Evolutionary conservation across 2,888 invertebrate genomes (phyloP), one percentile per base, ranked within the genome.

Genomic region (Trissolcus brochymenae): DNA sequence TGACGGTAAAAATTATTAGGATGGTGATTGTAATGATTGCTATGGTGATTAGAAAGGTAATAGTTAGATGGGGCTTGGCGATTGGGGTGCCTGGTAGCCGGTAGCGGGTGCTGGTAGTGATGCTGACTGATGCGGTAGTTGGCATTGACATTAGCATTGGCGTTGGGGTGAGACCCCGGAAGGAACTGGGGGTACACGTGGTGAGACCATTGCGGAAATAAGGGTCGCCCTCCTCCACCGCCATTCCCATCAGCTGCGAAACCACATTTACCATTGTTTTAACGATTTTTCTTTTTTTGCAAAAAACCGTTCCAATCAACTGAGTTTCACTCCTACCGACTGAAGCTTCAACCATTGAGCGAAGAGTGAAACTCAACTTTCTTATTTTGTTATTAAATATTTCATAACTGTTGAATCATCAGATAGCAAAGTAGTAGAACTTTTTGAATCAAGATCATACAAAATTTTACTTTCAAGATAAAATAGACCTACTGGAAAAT

Each of bases 171-270:
- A 90, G 95, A 94, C 90, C 95, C 95, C 87, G 96, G 96, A 90
- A 96, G 93, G 92, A 96, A 96, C 92, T 96, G 96, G 85, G 96
- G 96, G 91, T 96, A 96, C 88, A 96, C 96, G 92, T 96, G 96
- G 91, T 96, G 96, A 85, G 96, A 96, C 96, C 96, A 96, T 92
- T 96, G 96, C 84, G 96, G 96, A 91, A 96, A 96, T 90, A 96
- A 92, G 86, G 96, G 96, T 89, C 95, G 93, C 87, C 94, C 93
- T 90, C 94, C 88, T 87, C 88, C 89, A 86, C 88, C 88, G 87
- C 87, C 87, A 84, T 84, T 88, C 80, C 88, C 89, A 86, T 89
- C 89, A 85, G 87, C 89, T 87, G 88, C 85, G 87, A 85, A 88
- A 87, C 84, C 86, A 88, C 84, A 87, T 86, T 87, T 84, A 82